Evolutionary conservation across 2,888 invertebrate genomes (phyloP), one percentile per base, ranked within the genome.

Genomic region (Tachina fera): DNA sequence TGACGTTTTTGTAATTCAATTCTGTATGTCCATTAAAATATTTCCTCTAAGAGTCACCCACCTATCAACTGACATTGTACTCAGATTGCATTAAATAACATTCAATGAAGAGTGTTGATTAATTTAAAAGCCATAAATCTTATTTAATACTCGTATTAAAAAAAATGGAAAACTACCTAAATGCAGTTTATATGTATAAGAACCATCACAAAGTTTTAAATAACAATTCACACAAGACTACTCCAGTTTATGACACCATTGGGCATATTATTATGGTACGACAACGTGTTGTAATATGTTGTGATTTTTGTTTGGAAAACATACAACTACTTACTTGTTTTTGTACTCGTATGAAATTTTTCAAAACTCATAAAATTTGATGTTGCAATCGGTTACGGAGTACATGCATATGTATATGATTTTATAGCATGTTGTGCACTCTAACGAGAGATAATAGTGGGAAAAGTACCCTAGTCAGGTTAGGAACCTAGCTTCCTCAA

Each of bases 91-190:
- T 41, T 19, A 67, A 67, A 67, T 39, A 51, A 11, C 61, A 43
- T 61, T 43, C 41, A 51, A 39, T 67, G 67, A 11, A 49, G 39
- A 67, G 72, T 67, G 83, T 72, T 74, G 76, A 77, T 78, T 78
- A 83, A 83, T 83, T 83, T 83, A 83, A 83, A 83, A 83, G 13
- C 83, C 83, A 83, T 83, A 83, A 83, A 83, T 83, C 83, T 78
- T 83, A 78, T 83, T 83, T 83, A 83, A 83, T 72, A 75, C 31
- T 14, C 31, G 31, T 31, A 31, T 6, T 6, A 31, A 70, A 68
- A 75, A 75, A 51, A n/a, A n/a, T n/a, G n/a, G n/a, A n/a, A n/a
- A 60, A 45, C 47, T 60, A 31, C 11, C 16, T 60, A 65, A 47
- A 68, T 49, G 22, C 19, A 47, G 19, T 41, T 60, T 14, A 47